A percentile compares a stretch with the other conserved stretches of the same genome.
Conservation (phyloP, 2,113 vertebrate species). For the Zapus hudsonius region DNA sequence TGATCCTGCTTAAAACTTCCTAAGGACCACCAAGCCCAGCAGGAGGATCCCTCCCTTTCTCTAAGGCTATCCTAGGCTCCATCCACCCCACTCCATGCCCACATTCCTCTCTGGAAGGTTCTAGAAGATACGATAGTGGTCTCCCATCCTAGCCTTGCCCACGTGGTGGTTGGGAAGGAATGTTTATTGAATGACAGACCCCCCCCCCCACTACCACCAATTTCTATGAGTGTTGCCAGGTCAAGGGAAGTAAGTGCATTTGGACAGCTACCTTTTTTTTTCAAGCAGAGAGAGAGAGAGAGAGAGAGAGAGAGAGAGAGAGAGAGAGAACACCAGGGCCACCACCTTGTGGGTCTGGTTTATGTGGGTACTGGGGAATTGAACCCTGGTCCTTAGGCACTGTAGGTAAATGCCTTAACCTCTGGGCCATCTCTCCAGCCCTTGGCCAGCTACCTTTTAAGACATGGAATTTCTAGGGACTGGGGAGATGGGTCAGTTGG, state of each 20-base stretch:
- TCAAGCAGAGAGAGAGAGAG: too few species aligned
- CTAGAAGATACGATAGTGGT: not conserved
- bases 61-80: not conserved
- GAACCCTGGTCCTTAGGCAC: too few species aligned
- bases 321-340: too few species aligned
- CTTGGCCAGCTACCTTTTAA: not conserved
- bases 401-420: too few species aligned
- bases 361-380: too few species aligned
- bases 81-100: not conserved
- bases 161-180: not conserved
- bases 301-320: too few species aligned
- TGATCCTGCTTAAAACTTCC: not conserved
- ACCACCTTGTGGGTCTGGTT: too few species aligned
- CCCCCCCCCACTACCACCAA: too few species aligned
- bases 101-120: not conserved
- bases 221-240: not conserved
- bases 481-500: not conserved
- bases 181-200: not conserved
- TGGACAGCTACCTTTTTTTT: not conserved
- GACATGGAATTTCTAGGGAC: not conserved
- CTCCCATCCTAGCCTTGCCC: not conserved
- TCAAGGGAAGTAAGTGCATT: not conserved
- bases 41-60: too few species aligned
- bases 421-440: too few species aligned
- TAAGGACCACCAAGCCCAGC: not conserved